Base-by-base conservation (phyloP, 1,140 invertebrate genomes). In the Carposina sasakii region DNA sequence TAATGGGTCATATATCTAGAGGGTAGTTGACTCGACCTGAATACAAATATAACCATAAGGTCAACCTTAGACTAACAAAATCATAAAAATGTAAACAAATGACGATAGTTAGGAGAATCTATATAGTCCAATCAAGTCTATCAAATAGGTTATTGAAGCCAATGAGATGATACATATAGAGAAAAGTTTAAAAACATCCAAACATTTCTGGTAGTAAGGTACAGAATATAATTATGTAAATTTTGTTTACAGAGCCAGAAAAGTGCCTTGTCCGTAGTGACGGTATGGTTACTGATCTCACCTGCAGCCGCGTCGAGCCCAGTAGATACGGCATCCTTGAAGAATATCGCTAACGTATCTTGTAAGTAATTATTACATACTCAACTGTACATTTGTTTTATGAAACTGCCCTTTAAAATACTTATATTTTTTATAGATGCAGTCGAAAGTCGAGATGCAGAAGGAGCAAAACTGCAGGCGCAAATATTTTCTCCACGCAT, bases 401-500 rank as follows among this genome's bases (percentile, higher is more conserved):
- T 16, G 10, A 36, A 36, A 13, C 13, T 15, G 13, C 6, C 6
- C 5, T 26, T 5, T 12, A 26, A 26, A 26, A 26, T 12, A 28
- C 24, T 28, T 28, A 28, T 9, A 40, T 54, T 26, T 39, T 49
- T 73, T 76, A 20, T 70, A 74, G 74, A 71, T 63, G 56, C 54
- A 23, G 46, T 33, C 17, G 65, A 68, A 65, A 53, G n/a, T 45
- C 52, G 33, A n/a, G n/a, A n/a, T n/a, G n/a, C n/a, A n/a, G n/a
- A n/a, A n/a, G n/a, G n/a, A n/a, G n/a, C n/a, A n/a, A 59, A 62
- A 17, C 52, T 58, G 20, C 64, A 73, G 16, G 60, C 67, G 9
- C 74, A 74, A 1, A 71, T 90, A 40, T 90, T 92, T 56, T 89
- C 89, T 0, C 91, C 91, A 1, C 81, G 89, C 16, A 91, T 92